phyloP scores from a whole-genome alignment of 2,113 vertebrate genomes.

The Cyprinodon tularosa region DNA sequence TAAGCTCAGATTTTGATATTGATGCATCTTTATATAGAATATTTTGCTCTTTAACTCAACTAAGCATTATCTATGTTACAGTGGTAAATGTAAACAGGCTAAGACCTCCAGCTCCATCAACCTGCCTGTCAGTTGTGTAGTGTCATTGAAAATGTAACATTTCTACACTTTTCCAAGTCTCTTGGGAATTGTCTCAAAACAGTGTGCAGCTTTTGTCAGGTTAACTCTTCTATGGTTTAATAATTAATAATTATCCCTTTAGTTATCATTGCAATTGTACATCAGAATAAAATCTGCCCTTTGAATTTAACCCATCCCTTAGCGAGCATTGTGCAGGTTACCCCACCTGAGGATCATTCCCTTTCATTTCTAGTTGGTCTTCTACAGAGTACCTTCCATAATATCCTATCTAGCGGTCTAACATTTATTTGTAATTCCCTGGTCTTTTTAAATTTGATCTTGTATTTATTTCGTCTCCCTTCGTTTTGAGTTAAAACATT shows the following conservation, averaged over 20 bases:
- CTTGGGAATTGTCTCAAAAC: too few species aligned
- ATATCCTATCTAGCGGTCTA: background rate
- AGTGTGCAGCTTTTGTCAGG: too few species aligned
- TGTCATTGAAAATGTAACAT: too few species aligned
- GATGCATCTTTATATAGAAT: background rate
- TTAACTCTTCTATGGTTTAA: too few species aligned
- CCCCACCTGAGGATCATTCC: background rate
- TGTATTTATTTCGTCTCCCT: slow-evolving; percentile 2
- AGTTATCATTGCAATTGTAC: too few species aligned
- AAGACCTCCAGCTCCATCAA: too few species aligned
- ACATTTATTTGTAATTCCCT: slow-evolving; percentile 39
- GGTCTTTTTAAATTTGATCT: slow-evolving; percentile 1
- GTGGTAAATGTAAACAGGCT: background rate
- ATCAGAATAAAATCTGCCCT: too few species aligned
- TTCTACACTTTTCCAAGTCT: too few species aligned
- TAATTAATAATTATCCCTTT: too few species aligned
- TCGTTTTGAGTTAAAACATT: slow-evolving; percentile 52
- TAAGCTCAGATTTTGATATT: too few species aligned
- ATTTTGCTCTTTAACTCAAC: background rate
- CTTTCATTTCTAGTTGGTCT: background rate
- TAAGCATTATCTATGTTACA: background rate
- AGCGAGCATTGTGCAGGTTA: too few species aligned
- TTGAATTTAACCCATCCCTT: too few species aligned
- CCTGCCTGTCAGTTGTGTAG: background rate
- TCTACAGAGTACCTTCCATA: background rate